phyloP scores from a whole-genome alignment of 2,113 vertebrate genomes.

The Grammomys surdaster region DNA sequence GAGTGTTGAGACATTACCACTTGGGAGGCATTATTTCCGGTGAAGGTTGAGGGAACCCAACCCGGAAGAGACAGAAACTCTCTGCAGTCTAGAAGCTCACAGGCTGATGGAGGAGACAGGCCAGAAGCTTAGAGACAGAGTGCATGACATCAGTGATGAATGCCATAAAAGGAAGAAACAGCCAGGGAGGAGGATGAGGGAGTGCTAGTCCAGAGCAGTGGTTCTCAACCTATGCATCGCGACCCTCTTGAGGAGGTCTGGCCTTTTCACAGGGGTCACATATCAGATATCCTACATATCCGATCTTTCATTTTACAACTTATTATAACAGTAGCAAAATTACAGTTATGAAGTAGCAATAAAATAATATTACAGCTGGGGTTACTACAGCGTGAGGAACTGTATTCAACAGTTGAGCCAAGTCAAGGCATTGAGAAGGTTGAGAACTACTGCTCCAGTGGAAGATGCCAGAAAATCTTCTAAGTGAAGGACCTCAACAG shows the following conservation, averaged over 20 bases:
- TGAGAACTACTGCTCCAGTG: not conserved
- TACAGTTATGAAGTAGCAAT: not conserved
- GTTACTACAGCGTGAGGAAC: not conserved
- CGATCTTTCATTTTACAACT: not conserved
- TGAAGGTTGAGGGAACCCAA: not conserved
- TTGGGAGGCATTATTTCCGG: not conserved
- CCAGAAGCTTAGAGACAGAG: not conserved
- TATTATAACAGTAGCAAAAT: not conserved
- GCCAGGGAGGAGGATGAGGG: fast-evolving
- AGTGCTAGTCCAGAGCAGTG: not conserved
- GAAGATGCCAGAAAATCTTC: not conserved
- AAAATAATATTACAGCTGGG: not conserved
- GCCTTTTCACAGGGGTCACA: not conserved
- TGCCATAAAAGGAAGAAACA: not conserved
- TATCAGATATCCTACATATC: not conserved
- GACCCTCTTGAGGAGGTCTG: too few species aligned
- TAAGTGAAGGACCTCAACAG: not conserved
- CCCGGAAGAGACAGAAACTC: not conserved
- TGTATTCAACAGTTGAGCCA: not conserved
- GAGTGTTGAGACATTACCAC: not conserved
- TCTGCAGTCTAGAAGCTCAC: not conserved
- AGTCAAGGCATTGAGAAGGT: not conserved
- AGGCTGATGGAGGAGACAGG: not conserved
- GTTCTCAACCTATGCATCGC: not conserved
- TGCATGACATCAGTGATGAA: not conserved